Evolutionary conservation across 2,797 vertebrate genomes (phyloP).

Genomic region (Pangasius djambal): DNA sequence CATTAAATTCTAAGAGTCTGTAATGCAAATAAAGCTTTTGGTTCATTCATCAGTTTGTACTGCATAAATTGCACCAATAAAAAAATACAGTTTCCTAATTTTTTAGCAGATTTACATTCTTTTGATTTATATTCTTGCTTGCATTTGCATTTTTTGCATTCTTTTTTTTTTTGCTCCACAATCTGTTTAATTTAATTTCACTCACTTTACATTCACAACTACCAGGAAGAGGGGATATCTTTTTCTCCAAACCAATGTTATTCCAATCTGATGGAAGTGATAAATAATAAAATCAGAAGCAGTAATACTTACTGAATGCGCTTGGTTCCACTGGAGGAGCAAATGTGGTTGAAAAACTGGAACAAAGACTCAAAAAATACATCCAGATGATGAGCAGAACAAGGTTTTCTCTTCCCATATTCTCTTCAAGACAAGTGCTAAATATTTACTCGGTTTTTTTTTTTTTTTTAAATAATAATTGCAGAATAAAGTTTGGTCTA

Average conservation of each 20-base stretch:
- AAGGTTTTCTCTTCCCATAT: slow-evolving; percentile 72
- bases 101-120: neutral
- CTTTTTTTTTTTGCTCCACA: neutral
- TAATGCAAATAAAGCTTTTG: neutral
- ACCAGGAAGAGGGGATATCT: neutral
- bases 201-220: neutral
- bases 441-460: neutral
- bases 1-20: neutral
- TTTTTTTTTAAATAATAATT: neutral
- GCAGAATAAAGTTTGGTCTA: neutral
- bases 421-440: slow-evolving; percentile 11
- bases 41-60: neutral
- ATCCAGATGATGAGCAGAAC: slow-evolving; percentile 37
- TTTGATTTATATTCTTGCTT: neutral
- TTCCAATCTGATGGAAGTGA: neutral
- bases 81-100: neutral
- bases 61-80: neutral
- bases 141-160: neutral
- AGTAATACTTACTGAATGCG: slow-evolving; percentile 45
- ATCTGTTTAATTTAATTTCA: neutral
- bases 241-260: neutral
- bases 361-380: slow-evolving; percentile 34
- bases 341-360: slow-evolving; percentile 29
- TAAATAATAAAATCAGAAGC: neutral
- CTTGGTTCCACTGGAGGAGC: slow-evolving; percentile 18